Percentiles rank a stretch among this genome's conserved stretches.
phyloP scores from a whole-genome alignment of 2,113 vertebrate species.

The Dicrurus megarhynchus region DNA sequence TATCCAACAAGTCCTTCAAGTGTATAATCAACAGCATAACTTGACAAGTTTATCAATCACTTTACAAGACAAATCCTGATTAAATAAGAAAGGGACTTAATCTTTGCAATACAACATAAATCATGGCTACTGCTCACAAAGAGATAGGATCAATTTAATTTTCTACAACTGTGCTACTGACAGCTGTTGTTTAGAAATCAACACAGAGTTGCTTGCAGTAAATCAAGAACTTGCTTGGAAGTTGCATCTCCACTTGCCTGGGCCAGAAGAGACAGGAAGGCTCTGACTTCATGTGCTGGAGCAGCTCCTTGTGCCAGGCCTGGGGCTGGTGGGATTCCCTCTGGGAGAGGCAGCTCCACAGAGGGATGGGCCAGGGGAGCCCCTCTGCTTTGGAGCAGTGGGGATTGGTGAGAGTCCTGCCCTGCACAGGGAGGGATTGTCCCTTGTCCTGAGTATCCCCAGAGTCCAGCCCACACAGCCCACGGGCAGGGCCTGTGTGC shows the following conservation, averaged over 20 bases:
- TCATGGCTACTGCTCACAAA: not conserved
- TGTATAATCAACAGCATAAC: slow-evolving; percentile 24
- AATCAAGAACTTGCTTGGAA: not conserved
- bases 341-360: not conserved
- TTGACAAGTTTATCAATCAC: slow-evolving; percentile 1
- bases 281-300: no score
- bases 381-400: rapidly evolving
- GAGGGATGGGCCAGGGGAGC: rapidly evolving
- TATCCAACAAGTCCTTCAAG: not conserved
- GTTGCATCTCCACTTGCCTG: not conserved
- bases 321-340: rapidly evolving
- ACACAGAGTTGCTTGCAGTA: not conserved
- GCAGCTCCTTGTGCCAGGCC: not conserved
- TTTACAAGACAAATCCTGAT: slow-evolving; percentile 19
- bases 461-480: not conserved
- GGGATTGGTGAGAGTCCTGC: rapidly evolving
- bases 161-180: not conserved
- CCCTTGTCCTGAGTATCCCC: rapidly evolving
- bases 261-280: not conserved
- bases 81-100: slow-evolving; percentile 24
- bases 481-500: rapidly evolving
- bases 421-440: rapidly evolving
- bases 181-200: not conserved
- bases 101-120: not conserved
- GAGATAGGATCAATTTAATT: slow-evolving; percentile 9